Base-by-base conservation (phyloP, 2,888 invertebrate genomes). In the Calliphora vomitoria region DNA sequence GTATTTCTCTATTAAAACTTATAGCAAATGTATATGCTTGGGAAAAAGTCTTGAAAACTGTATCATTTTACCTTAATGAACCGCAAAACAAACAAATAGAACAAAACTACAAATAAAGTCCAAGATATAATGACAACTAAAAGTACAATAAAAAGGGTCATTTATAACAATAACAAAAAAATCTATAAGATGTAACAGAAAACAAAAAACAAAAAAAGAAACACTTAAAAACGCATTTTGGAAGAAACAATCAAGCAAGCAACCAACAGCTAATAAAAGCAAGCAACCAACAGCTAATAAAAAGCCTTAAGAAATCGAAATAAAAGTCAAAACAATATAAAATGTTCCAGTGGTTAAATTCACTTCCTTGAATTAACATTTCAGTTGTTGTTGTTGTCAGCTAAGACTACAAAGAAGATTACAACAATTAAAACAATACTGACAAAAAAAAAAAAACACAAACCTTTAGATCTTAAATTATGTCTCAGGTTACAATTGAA, bases 21-120 rank as follows among this genome's bases (percentile, higher is more conserved):
- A 74, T 53, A 58, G 31, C 18, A 18, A 85, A 64, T 20, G 76
- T 84, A 84, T 78, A 81, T 50, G 74, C 87, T 87, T 84, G 85
- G 78, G 85, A 87, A 87, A 85, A 78, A 44, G 58, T 82, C 71
- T 66, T 87, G 47, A 76, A 60, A 86, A 86, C 47, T 68, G 31
- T 85, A 82, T 86, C 87, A 85, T 11, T 86, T 87, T 86, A 82
- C 86, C 86, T 86, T 81, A 86, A 88, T 82, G 87, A 89, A 88
- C 87, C 88, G 75, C 89, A 87, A 84, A 80, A 68, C 66, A 85
- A 83, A 81, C 60, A 72, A 80, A 84, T 78, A 81, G 69, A 83
- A 82, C 72, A 69, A 79, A 55, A 64, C 44, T 20, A 68, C 15
- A 1, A 20, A 75, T 5, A 47, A 69, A 47, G 66, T n/a, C 60